Evolutionary conservation across 2,113 vertebrate genomes (phyloP), one percentile per base, ranked within the genome.

Genomic region (Mirza zaza): DNA sequence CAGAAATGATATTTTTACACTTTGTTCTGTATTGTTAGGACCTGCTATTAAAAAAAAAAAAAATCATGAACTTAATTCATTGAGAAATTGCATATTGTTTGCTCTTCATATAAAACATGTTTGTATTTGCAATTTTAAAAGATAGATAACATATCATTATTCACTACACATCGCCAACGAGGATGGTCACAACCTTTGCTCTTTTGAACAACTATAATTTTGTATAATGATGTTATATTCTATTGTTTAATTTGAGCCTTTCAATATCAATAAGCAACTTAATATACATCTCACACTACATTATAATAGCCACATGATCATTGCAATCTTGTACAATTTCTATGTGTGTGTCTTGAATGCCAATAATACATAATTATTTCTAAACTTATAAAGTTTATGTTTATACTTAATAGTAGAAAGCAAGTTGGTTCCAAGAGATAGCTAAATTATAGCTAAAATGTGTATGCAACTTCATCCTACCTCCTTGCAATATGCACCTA

Each of bases 11-110:
- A 52, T 83, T 91, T 87, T 90, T 83, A 75, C 0, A 57, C 27
- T 89, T 93, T 79, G 17, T 68, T 85, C 52, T 80, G 1, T 50
- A 65, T 86, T 89, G 23, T 77, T 96, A 77, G 23, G 45, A 42
- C 4, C 52, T 67, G 4, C 36, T 59, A 80, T 63, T 94, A 1
- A 52, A 52, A 52, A 52, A 48, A 48, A 55, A 92, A 71, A 93
- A 97, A 96, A 75, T 29, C 15, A 90, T 42, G 3, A 82, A 42
- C 88, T 71, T 96, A 52, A 39, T 94, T 95, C 93, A 90, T 94
- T 97, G 92, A 77, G 70, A 93, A 97, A 95, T 70, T 71, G 2
- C 15, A 59, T 87, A 90, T 86, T 95, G 79, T 92, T 95, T 92
- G 67, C 57, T 84, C 3, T 87, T 95, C 76, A 34, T 55, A 83